phyloP scores from a whole-genome alignment of 1,140 invertebrate species.

The Megathymus violae region DNA sequence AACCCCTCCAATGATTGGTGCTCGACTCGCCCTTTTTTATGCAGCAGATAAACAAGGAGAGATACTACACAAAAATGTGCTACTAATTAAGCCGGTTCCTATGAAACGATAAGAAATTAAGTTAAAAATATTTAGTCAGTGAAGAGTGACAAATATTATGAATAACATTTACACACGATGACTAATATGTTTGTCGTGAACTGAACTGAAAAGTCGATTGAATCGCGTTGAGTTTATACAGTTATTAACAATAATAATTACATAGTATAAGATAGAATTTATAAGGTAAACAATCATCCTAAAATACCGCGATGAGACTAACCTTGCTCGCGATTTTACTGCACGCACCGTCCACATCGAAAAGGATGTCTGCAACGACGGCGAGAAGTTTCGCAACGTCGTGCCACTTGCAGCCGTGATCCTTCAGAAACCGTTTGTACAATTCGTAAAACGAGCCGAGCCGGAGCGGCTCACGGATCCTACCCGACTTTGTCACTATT shows the following conservation, averaged over 20 bases:
- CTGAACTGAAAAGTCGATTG: background rate
- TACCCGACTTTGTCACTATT: constrained; percentile 62
- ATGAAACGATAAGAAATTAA: background rate
- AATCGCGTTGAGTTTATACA: background rate
- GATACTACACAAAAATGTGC: constrained; percentile 6
- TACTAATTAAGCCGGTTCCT: constrained; percentile 19
- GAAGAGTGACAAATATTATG: background rate
- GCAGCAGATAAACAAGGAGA: constrained; percentile 6
- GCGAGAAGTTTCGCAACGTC: constrained; percentile 74
- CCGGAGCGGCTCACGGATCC: constrained; percentile 56
- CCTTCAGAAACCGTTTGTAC: constrained; percentile 75
- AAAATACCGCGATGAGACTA: constrained; percentile 48
- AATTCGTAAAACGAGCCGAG: constrained; percentile 72
- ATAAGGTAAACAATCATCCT: constrained; percentile 20
- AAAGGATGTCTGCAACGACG: constrained; percentile 75
- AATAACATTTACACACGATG: background rate
- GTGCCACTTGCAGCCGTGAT: constrained; percentile 79
- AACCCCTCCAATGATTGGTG: constrained; percentile 37
- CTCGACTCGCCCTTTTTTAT: constrained; percentile 24
- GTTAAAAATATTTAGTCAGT: constrained; percentile 1
- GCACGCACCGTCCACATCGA: constrained; percentile 74
- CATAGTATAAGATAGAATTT: constrained; percentile 8
- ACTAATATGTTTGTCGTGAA: background rate
- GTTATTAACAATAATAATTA: background rate
- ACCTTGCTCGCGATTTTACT: constrained; percentile 70